Evolutionary conservation across 2,797 vertebrate genomes (phyloP).

Genomic region (Eulemur rubriventer): DNA sequence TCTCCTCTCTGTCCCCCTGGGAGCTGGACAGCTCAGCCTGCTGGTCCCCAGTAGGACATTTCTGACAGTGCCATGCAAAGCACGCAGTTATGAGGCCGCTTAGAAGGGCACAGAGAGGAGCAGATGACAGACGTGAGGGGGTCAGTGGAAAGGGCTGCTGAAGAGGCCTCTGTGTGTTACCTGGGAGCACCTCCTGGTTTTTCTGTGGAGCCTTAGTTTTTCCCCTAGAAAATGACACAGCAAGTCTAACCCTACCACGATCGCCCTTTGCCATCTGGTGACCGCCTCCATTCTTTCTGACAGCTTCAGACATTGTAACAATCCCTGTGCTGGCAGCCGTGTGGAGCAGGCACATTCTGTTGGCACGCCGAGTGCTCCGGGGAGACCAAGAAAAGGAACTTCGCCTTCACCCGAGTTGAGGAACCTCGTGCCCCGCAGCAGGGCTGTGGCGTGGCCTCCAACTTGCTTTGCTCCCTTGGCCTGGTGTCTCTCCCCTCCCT

Average conservation of each 20-base stretch:
- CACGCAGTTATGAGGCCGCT: background rate
- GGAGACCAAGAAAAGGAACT: background rate
- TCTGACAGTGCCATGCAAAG: too few species aligned
- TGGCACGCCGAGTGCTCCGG: background rate
- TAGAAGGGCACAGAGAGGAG: background rate
- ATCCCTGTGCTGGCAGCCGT: background rate
- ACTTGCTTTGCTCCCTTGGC: background rate
- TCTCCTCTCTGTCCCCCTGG: background rate
- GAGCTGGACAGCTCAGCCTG: background rate
- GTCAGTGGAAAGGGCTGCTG: too few species aligned
- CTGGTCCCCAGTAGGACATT: background rate
- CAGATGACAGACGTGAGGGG: background rate
- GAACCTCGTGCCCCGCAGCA: background rate
- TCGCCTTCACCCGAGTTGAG: background rate
- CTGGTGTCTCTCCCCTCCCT: background rate
- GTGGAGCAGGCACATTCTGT: rapidly evolving
- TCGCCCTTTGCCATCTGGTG: background rate
- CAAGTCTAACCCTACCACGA: background rate
- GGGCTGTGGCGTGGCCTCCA: background rate
- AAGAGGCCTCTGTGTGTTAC: background rate
- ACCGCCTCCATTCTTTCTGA: background rate
- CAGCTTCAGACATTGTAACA: background rate
- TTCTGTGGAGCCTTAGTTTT: background rate
- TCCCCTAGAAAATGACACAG: background rate
- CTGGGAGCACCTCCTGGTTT: background rate